A percentile compares a stretch with the other conserved stretches of the same genome.
Conservation (phyloP, 53 echinoderm and acorn worm genomes). For the Antedon mediterranea region DNA sequence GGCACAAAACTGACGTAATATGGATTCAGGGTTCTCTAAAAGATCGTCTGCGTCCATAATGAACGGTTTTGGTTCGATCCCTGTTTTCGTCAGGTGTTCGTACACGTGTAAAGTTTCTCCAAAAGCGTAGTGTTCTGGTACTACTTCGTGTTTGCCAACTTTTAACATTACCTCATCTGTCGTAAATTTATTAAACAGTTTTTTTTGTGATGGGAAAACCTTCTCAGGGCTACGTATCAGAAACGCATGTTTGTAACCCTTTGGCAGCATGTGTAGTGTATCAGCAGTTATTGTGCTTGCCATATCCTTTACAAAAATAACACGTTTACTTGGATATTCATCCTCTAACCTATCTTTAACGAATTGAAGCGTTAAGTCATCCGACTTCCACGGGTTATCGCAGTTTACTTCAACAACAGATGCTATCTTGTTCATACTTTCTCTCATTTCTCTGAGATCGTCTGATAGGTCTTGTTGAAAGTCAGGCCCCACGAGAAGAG, state of each 20-base stretch:
- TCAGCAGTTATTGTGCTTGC: conserved; percentile 2
- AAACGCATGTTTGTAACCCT: conserved; percentile 27
- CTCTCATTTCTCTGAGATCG: neutral
- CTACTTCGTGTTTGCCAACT: neutral
- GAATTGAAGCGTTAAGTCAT: conserved; percentile 16
- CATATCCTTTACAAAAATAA: conserved; percentile 28
- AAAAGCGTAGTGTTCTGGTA: neutral
- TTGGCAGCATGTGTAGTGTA: conserved; percentile 14
- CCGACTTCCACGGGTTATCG: neutral
- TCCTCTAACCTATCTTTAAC: conserved; percentile 19
- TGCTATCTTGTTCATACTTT: neutral
- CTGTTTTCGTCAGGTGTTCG: neutral
- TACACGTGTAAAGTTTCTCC: neutral
- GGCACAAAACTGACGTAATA: neutral
- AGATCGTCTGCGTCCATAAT: neutral
- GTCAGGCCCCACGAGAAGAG: neutral
- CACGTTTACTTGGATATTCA: conserved; percentile 16
- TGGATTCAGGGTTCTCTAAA: neutral
- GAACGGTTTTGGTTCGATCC: neutral
- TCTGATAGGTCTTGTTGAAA: neutral
- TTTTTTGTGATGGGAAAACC: conserved; percentile 29
- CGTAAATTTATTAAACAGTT: conserved; percentile 11
- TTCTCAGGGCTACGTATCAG: conserved; percentile 21
- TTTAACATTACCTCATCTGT: conserved; percentile 4
- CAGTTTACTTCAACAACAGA: neutral